Conservation (phyloP, 2,113 vertebrate species). For the Antigone vipio region DNA sequence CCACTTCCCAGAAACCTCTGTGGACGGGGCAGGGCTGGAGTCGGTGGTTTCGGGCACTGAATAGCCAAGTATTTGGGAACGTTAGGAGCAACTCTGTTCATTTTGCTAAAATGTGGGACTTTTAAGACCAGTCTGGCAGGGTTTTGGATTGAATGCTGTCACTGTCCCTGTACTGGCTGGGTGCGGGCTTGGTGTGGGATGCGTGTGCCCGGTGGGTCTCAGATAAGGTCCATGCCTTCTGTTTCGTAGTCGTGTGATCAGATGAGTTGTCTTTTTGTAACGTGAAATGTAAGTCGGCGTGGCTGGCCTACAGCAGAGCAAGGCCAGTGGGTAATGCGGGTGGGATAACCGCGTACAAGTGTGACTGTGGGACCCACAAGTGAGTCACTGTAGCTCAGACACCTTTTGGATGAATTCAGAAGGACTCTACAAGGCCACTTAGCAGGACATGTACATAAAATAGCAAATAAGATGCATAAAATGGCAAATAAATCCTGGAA, state of each 20-base stretch:
- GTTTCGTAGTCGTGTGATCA: neutral
- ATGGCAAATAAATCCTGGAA: neutral
- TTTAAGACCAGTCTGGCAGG: neutral
- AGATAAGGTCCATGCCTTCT: neutral
- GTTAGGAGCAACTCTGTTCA: neutral
- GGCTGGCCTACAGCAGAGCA: neutral
- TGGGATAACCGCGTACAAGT: neutral
- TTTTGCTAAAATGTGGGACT: neutral
- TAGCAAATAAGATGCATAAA: neutral
- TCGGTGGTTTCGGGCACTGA: neutral
- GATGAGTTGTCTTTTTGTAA: neutral
- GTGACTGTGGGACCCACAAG: neutral
- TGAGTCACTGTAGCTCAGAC: neutral
- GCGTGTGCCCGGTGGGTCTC: neutral
- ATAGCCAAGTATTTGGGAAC: neutral
- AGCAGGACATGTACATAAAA: neutral
- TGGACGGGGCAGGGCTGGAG: neutral
- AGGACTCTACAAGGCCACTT: neutral
- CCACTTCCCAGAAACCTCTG: neutral
- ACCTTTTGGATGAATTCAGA: neutral
- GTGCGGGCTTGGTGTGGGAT: neutral
- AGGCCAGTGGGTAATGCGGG: neutral
- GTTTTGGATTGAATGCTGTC: neutral
- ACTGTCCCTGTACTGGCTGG: neutral
- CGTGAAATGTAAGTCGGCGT: neutral